phyloP scores from a whole-genome alignment of 2,797 vertebrate species.

The Octomys mimax region DNA sequence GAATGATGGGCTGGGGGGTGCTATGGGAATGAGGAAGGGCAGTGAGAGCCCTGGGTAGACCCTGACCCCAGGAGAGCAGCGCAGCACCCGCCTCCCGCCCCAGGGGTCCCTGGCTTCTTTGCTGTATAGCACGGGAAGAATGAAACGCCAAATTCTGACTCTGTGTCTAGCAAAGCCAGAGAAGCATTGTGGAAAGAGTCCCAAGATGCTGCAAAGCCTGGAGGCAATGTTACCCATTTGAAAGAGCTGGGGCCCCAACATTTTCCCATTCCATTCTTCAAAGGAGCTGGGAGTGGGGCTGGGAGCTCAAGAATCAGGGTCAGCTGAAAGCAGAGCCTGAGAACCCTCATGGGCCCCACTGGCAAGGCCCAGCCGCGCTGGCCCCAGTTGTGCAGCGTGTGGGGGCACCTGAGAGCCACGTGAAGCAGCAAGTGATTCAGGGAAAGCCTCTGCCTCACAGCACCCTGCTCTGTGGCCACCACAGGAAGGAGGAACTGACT shows the following conservation, averaged over 20 bases:
- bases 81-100: neutral
- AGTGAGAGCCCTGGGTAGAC: neutral
- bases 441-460: neutral
- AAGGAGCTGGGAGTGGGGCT: neutral
- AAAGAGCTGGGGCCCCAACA: neutral
- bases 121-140: fast-evolving
- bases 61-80: neutral
- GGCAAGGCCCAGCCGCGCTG: neutral
- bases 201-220: neutral
- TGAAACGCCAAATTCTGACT: neutral
- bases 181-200: neutral
- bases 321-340: neutral
- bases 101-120: neutral
- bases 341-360: fast-evolving
- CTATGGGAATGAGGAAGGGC: fast-evolving
- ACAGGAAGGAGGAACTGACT: conserved; percentile 17
- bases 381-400: neutral
- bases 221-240: neutral
- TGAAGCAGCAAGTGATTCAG: neutral
- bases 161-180: neutral
- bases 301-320: neutral
- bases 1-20: neutral
- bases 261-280: neutral
- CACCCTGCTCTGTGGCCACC: neutral
- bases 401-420: neutral